Conservation (phyloP, 2,888 invertebrate species). For the Bombyx huttoni region DNA sequence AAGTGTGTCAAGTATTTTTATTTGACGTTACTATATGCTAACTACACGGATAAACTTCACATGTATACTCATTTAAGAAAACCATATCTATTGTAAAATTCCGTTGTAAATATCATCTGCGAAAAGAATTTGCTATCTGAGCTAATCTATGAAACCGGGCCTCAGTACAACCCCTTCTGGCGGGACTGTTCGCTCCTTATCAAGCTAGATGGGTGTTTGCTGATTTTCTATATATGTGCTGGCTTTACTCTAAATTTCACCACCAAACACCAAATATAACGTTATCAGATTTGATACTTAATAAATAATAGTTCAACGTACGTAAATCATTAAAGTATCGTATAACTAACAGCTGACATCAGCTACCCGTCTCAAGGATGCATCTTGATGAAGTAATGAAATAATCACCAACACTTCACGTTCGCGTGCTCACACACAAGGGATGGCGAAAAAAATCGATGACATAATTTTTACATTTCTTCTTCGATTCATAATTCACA, state of each 20-base stretch:
- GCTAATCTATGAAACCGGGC: too few relatives aligned
- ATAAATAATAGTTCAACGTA: conserved; percentile 6
- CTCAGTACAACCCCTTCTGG: too few relatives aligned
- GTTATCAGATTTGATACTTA: not conserved
- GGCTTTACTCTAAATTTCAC: too few relatives aligned
- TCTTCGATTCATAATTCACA: not conserved
- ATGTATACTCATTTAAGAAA: conserved; percentile 9
- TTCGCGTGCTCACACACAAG: not conserved
- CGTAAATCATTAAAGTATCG: conserved; percentile 6
- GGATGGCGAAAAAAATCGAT: not conserved
- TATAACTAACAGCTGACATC: conserved; percentile 3
- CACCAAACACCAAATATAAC: not conserved
- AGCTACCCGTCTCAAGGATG: conserved; percentile 5
- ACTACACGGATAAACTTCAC: conserved; percentile 13
- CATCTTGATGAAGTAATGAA: conserved; percentile 1
- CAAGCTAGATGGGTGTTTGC: too few relatives aligned
- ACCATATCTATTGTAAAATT: not conserved
- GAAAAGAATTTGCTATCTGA: too few relatives aligned
- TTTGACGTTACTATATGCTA: conserved; percentile 18
- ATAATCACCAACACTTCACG: not conserved
- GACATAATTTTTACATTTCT: not conserved
- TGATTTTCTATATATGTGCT: too few relatives aligned
- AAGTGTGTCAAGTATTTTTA: conserved; percentile 40
- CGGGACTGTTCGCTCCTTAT: too few relatives aligned
- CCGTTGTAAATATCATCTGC: too few relatives aligned